phyloP scores from a whole-genome alignment of 1,140 invertebrate genomes.

The Halesus radiatus region DNA sequence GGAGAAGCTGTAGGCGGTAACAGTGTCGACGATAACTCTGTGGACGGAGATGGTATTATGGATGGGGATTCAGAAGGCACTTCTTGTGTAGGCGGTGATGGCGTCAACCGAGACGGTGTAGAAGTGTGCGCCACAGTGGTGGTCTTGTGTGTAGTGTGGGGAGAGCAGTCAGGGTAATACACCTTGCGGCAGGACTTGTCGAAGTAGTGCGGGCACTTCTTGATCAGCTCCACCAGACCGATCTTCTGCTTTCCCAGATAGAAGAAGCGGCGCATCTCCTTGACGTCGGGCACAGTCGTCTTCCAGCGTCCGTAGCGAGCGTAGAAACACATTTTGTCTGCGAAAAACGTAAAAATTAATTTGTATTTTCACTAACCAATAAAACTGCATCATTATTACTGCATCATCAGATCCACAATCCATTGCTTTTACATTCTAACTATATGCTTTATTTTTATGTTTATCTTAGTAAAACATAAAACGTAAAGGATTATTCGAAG shows the following conservation, averaged over 20 bases:
- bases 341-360: background rate
- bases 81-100: background rate
- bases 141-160: background rate
- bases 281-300: background rate
- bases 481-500: too few relatives aligned
- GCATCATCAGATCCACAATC: too few relatives aligned
- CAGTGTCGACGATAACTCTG: too few relatives aligned
- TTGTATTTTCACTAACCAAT: too few relatives aligned
- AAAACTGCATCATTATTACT: too few relatives aligned
- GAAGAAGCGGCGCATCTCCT: background rate
- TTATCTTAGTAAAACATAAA: too few relatives aligned
- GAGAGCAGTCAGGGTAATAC: slow-evolving; percentile 6
- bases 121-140: background rate
- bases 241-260: slow-evolving; percentile 8
- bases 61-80: background rate
- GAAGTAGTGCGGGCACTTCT: slow-evolving; percentile 19
- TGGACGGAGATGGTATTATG: too few relatives aligned
- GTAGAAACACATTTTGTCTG: slow-evolving; percentile 9
- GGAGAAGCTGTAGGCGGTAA: too few relatives aligned
- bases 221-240: background rate
- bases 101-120: background rate
- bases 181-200: background rate
- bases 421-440: too few relatives aligned
- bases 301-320: background rate
- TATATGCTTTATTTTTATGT: too few relatives aligned